Percentiles rank a stretch among this genome's conserved stretches.
These are phyloP conservation scores for Microplitis manilae DNA, from an alignment of 2,888 invertebrate genomes.

Conservation along the genomic window DNA sequence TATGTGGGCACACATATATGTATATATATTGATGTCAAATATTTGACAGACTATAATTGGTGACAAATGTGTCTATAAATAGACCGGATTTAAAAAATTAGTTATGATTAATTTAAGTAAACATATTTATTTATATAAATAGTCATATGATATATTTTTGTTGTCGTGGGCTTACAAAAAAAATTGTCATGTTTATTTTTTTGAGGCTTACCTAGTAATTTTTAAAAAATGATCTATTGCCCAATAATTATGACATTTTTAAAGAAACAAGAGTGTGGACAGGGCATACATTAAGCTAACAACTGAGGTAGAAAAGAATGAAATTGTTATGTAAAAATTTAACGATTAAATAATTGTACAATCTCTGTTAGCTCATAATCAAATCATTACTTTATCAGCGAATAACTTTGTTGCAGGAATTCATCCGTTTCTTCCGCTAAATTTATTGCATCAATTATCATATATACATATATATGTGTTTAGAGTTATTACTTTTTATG, in stretches of 20 bases:
- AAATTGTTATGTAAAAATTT: neutral
- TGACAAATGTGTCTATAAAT: neutral
- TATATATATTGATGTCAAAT: neutral
- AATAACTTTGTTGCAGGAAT: neutral
- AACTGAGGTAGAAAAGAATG: neutral
- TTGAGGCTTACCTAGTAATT: neutral
- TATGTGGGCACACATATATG: neutral
- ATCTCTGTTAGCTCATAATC: neutral
- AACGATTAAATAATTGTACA: neutral
- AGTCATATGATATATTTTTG: neutral
- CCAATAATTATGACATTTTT: neutral
- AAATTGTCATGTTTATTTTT: neutral
- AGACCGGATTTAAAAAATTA: neutral
- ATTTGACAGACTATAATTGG: neutral
- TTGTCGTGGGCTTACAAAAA: neutral
- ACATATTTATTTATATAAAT: neutral
- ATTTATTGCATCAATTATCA: neutral
- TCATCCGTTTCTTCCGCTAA: neutral
- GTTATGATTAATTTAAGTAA: neutral
- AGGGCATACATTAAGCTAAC: neutral
- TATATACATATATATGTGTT: too few species aligned
- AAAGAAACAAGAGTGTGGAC: neutral
- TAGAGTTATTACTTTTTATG: neutral
- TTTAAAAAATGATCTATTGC: neutral
- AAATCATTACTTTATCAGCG: neutral